These are phyloP conservation scores for Actinemys pallida DNA, from an alignment of 2,113 vertebrate species.

Conservation along the genomic window DNA sequence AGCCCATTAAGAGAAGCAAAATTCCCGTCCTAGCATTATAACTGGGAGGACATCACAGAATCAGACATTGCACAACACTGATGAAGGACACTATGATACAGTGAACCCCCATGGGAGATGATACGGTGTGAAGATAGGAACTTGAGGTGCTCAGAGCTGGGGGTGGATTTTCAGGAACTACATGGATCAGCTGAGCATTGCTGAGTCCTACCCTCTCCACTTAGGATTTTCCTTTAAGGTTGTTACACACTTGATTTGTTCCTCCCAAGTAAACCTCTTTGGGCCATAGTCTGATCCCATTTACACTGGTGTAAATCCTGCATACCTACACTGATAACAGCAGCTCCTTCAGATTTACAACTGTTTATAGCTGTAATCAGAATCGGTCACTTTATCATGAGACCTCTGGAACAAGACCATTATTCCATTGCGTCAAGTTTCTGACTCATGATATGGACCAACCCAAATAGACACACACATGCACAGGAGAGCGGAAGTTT, in stretches of 20 bases:
- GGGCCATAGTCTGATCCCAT: neutral
- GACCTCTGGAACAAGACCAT: conserved; percentile 29
- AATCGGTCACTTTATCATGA: conserved; percentile 36
- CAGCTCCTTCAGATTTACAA: neutral
- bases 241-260: neutral
- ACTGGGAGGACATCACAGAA: neutral
- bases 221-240: neutral
- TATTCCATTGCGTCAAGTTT: conserved; percentile 2
- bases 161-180: neutral
- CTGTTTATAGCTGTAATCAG: neutral
- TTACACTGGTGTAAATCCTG: neutral
- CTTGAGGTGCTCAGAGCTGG: neutral
- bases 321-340: neutral
- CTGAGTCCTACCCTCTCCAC: neutral
- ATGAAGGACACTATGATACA: neutral
- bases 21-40: neutral
- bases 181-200: neutral
- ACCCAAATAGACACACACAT: neutral
- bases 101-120: neutral
- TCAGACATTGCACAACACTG: neutral
- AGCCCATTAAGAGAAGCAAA: neutral
- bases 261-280: neutral
- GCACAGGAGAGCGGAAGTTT: conserved; percentile 37
- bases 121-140: neutral
- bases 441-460: conserved; percentile 42